These are phyloP conservation scores for Drosophila glabriapex DNA, from an alignment of 2,888 invertebrate genomes.

Conservation along the genomic window DNA sequence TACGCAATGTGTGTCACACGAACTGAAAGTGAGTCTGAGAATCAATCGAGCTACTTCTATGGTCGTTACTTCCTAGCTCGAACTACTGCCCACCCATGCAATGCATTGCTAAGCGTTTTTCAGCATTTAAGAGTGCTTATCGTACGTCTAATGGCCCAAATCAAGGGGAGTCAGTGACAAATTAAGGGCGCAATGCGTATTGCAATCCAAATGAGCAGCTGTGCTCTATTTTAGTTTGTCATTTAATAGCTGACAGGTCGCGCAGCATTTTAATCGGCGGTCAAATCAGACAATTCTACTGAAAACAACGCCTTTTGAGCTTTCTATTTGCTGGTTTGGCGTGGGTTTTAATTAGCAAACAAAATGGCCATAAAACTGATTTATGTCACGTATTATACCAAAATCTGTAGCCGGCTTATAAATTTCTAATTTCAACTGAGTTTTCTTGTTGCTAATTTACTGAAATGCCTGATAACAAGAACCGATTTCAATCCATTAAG, in stretches of 20 bases:
- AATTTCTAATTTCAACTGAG: slow-evolving; percentile 52
- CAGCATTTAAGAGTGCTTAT: slow-evolving; percentile 40
- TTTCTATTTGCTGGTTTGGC: slow-evolving; percentile 62
- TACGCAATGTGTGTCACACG: slow-evolving; percentile 64
- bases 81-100: slow-evolving; percentile 25
- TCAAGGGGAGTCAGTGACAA: slow-evolving; percentile 29
- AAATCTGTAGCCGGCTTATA: slow-evolving; percentile 36
- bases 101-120: slow-evolving; percentile 23
- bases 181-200: slow-evolving; percentile 64
- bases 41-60: slow-evolving; percentile 15
- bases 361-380: slow-evolving; percentile 66
- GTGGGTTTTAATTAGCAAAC: slow-evolving; percentile 66
- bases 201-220: slow-evolving; percentile 46
- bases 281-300: slow-evolving; percentile 41
- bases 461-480: slow-evolving; percentile 14
- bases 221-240: slow-evolving; percentile 4
- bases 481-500: slow-evolving; percentile 30
- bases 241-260: slow-evolving; percentile 28
- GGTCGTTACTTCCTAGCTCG: slow-evolving; percentile 30
- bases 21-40: slow-evolving; percentile 77
- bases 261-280: slow-evolving; percentile 42
- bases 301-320: slow-evolving; percentile 53
- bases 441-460: slow-evolving; percentile 20
- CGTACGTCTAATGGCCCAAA: slow-evolving; percentile 39
- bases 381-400: slow-evolving; percentile 59